phyloP scores from a whole-genome alignment of 2,113 vertebrate genomes.

The Rafetus swinhoei region DNA sequence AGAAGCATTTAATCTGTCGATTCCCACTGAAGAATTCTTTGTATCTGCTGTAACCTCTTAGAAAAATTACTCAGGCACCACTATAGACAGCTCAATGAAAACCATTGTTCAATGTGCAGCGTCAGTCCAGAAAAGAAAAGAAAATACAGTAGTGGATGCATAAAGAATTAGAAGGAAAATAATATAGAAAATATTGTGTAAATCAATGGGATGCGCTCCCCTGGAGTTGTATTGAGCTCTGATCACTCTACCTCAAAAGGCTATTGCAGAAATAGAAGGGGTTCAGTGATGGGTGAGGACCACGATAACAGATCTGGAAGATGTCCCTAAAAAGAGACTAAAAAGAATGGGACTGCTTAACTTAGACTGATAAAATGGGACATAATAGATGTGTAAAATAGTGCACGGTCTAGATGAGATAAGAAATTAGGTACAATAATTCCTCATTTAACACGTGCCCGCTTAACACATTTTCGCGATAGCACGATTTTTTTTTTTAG shows the following conservation, averaged over 20 bases:
- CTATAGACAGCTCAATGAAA: neutral
- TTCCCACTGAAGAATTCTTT: neutral
- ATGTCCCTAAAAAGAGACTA: conserved; percentile 41
- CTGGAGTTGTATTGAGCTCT: neutral
- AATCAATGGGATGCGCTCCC: neutral
- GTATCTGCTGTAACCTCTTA: neutral
- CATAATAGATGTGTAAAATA: neutral
- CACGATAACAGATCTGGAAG: conserved; percentile 39
- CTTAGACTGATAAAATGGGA: conserved; percentile 49
- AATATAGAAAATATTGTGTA: neutral
- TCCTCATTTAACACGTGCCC: no score
- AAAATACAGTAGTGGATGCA: neutral
- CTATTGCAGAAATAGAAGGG: neutral
- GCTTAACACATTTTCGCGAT: no score
- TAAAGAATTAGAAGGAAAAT: neutral
- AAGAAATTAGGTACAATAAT: neutral
- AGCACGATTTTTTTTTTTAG: no score
- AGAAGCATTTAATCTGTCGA: neutral
- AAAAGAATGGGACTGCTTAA: conserved; percentile 30
- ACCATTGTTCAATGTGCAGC: neutral
- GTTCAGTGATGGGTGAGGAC: conserved; percentile 40
- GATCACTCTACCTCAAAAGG: neutral
- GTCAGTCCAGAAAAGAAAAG: neutral
- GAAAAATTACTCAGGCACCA: neutral
- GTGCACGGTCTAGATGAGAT: conserved; percentile 49